Percentiles rank a stretch among this genome's conserved stretches.
Evolutionary conservation across 1,140 invertebrate species (phyloP).

Genomic region (Listronotus bonariensis): DNA sequence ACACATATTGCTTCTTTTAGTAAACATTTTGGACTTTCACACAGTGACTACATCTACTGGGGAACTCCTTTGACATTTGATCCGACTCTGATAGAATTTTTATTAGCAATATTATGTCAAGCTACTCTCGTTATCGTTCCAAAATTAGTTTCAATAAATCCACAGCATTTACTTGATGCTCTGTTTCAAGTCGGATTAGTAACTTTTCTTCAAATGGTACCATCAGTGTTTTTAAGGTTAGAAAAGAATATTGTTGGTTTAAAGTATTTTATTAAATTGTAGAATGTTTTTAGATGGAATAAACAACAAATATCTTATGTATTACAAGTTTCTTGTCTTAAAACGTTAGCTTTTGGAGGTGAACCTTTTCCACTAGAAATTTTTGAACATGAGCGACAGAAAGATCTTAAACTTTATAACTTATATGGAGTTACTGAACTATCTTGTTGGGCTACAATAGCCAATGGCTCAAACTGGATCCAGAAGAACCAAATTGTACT

Average conservation of each 20-base stretch:
- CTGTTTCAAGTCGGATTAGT: constrained; percentile 58
- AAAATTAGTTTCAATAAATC: constrained; percentile 58
- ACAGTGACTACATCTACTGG: constrained; percentile 69
- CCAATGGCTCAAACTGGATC: constrained; percentile 56
- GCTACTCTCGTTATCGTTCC: constrained; percentile 69
- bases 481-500: constrained; percentile 57
- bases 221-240: constrained; percentile 66
- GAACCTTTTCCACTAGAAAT: constrained; percentile 61
- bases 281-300: constrained; percentile 56
- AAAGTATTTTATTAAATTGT: too few species aligned
- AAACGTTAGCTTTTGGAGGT: constrained; percentile 66
- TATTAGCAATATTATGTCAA: constrained; percentile 66
- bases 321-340: constrained; percentile 61
- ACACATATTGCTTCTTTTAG: constrained; percentile 42
- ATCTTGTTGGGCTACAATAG: constrained; percentile 78
- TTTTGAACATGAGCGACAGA: constrained; percentile 21
- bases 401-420: constrained; percentile 64
- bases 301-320: constrained; percentile 62
- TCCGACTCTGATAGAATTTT: constrained; percentile 78
- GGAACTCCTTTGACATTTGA: constrained; percentile 81
- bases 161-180: constrained; percentile 58
- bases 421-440: constrained; percentile 85
- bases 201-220: constrained; percentile 77
- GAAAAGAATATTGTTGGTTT: background rate
- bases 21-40: constrained; percentile 59